Conservation (phyloP, 1,140 invertebrate genomes). For the Drosophila jambulina region DNA sequence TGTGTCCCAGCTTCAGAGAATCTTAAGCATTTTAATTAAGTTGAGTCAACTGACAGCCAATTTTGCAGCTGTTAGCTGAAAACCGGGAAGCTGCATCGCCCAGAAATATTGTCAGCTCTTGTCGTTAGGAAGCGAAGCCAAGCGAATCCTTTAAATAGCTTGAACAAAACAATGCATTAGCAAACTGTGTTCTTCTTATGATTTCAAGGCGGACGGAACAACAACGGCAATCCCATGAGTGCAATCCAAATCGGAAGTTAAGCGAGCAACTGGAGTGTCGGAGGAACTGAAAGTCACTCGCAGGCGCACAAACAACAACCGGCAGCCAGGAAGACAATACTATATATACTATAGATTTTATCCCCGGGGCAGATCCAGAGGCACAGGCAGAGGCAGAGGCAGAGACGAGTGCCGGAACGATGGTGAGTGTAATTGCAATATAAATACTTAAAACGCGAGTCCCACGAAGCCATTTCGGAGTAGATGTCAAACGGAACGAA, state of each 20-base stretch:
- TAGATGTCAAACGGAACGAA: slow-evolving; percentile 59
- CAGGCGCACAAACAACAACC: slow-evolving; percentile 7
- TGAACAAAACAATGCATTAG: slow-evolving; percentile 5
- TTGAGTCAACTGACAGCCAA: slow-evolving; percentile 21
- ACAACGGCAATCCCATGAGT: slow-evolving; percentile 18
- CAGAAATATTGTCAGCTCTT: not conserved
- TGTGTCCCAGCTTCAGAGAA: not conserved
- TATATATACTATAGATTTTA: not conserved
- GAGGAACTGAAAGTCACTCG: slow-evolving; percentile 15
- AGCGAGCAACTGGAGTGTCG: slow-evolving; percentile 22
- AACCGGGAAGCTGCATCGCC: not conserved
- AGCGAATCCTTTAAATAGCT: not conserved
- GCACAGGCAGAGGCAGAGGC: not conserved
- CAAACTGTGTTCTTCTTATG: slow-evolving; percentile 12
- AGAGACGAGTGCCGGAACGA: slow-evolving; percentile 13
- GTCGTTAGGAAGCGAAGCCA: not conserved
- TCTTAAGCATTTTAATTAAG: slow-evolving; percentile 26
- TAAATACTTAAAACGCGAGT: slow-evolving; percentile 60
- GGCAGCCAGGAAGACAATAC: not conserved
- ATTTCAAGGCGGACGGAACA: not conserved
- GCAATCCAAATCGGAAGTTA: slow-evolving; percentile 35
- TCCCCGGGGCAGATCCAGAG: not conserved
- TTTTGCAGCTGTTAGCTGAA: slow-evolving; percentile 3
- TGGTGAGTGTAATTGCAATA: slow-evolving; percentile 65
- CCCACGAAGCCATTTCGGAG: slow-evolving; percentile 58